phyloP scores from a whole-genome alignment of 2,113 vertebrate species.

The Neogobius melanostomus region DNA sequence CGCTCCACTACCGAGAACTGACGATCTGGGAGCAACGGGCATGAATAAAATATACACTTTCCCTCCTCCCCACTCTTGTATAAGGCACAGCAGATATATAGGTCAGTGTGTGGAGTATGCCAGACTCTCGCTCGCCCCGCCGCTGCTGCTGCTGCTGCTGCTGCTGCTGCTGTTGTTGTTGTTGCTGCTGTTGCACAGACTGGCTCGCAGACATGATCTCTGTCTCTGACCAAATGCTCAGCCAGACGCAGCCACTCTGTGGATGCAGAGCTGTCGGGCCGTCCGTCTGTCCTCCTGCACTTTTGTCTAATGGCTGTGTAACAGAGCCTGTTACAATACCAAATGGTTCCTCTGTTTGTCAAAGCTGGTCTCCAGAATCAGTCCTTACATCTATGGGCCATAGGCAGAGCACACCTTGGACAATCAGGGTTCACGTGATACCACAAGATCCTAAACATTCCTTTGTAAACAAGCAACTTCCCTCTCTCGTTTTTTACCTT shows the following conservation, averaged over 20 bases:
- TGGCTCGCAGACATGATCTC: conserved; percentile 37
- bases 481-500: no score
- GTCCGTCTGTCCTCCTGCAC: not conserved
- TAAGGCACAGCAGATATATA: conserved; percentile 32
- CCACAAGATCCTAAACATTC: no score
- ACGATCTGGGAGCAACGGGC: conserved; percentile 40
- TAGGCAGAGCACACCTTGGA: no score
- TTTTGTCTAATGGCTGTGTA: not conserved
- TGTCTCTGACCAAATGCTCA: conserved; percentile 33
- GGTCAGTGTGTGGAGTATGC: conserved; percentile 39
- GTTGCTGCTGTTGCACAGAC: conserved; percentile 32
- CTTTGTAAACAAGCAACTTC: no score
- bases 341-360: not conserved
- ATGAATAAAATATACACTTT: conserved; percentile 63
- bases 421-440: no score
- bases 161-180: no score
- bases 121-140: conserved; percentile 25
- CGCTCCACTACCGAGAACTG: conserved; percentile 32
- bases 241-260: conserved; percentile 16
- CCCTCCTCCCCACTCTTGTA: conserved; percentile 3
- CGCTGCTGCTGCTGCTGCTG: no score
- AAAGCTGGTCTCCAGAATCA: no score
- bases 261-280: conserved; percentile 10
- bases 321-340: no score
- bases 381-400: no score